These are phyloP conservation scores for Achroia grisella DNA, from an alignment of 1,140 invertebrate genomes.

Conservation along the genomic window DNA sequence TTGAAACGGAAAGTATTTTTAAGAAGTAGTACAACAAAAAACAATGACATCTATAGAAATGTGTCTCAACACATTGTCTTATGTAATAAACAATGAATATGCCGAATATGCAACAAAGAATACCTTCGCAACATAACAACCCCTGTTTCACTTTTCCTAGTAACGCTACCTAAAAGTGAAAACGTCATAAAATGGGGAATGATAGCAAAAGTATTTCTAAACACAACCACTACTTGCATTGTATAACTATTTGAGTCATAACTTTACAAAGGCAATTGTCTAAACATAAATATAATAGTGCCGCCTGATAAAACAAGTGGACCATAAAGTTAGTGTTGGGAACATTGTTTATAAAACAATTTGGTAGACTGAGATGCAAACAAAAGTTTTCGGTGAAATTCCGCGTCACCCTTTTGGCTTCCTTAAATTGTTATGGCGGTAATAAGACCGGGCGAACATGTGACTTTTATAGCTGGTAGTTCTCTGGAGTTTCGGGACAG, in stretches of 20 bases:
- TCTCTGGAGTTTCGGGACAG: conserved; percentile 43
- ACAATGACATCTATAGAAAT: no score
- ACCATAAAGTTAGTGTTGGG: conserved; percentile 60
- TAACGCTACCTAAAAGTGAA: conserved; percentile 2
- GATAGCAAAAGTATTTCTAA: conserved; percentile 38
- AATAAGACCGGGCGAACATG: conserved; percentile 56
- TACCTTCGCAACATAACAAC: no score
- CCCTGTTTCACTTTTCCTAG: not conserved
- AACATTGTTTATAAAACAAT: conserved; percentile 71
- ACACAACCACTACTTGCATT: conserved; percentile 21
- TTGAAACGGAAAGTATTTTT: no score
- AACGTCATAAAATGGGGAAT: conserved; percentile 30
- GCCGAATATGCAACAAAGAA: no score
- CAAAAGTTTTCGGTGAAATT: conserved; percentile 62
- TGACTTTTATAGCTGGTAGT: conserved; percentile 61
- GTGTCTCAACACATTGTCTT: no score
- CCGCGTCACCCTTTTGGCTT: conserved; percentile 57
- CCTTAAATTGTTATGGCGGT: conserved; percentile 67
- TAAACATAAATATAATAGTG: conserved; percentile 43
- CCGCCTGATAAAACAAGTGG: conserved; percentile 53
- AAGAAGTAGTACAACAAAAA: no score
- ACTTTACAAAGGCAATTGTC: conserved; percentile 42
- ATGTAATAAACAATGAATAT: no score
- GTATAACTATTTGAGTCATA: conserved; percentile 24
- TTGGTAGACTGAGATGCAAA: conserved; percentile 39